Base-by-base conservation (phyloP, 2,797 vertebrate genomes). In the Chloroceryle amazona region DNA sequence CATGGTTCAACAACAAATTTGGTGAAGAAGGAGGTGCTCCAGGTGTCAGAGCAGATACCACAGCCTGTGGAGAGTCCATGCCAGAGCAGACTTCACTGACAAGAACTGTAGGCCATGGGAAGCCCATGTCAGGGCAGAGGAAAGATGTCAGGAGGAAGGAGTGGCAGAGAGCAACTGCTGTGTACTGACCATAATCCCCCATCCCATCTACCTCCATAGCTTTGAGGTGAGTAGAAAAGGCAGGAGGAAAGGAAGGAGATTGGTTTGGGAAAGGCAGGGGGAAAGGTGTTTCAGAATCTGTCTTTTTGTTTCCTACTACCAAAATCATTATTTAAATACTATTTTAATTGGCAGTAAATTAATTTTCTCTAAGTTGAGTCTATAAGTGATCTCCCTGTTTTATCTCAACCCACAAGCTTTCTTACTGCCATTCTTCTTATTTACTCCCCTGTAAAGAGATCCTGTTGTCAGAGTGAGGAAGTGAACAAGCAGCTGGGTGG, bases 171-270 rank as follows among this genome's bases (percentile, higher is more conserved):
- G 47, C 23, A 86, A 11, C 8, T 4, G 7, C 42, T 58, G 28
- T 54, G 71, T 65, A 8, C 28, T 58, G 29, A 19, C 51, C 11
- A 3, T 44, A n/a, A 54, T 58, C 0, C 0, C 25, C n/a, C 22
- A 57, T 31, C 25, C 18, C 35, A n/a, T 35, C 29, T 4, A 29
- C 6, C 6, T 3, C 21, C 9, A 25, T 20, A 23, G 6, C 7
- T 7, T 9, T 55, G 49, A 3, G 11, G 7, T 17, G 7, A 19
- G 29, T 23, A 37, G 28, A 76, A 17, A 33, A 49, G 25, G 14
- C 31, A 63, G 39, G 13, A 83, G 10, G 47, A 19, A 80, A 67
- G 39, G 8, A 66, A 62, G 9, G 14, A 37, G 9, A 8, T 11
- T 68, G 29, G 5, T 5, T 60, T 29, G 39, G 47, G 47, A 75